These are phyloP conservation scores for Pomacea canaliculata DNA, from an alignment of 2,888 invertebrate species.

Conservation along the genomic window DNA sequence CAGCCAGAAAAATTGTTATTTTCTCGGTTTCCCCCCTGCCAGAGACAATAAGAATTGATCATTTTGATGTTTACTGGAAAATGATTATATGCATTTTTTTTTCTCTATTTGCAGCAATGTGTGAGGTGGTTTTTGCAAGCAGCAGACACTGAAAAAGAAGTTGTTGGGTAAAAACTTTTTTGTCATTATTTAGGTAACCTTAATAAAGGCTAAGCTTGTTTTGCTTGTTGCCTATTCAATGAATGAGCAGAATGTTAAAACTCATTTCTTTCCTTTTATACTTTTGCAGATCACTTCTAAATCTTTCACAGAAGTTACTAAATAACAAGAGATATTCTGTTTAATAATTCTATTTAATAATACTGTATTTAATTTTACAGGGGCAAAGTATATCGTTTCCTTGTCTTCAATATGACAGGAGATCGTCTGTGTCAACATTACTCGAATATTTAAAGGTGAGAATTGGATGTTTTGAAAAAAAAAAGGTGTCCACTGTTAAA, in stretches of 20 bases:
- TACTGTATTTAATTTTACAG: constrained; percentile 35
- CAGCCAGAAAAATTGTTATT: no score
- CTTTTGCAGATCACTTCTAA: neutral
- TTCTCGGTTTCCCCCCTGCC: no score
- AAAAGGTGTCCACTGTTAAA: no score
- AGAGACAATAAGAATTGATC: no score
- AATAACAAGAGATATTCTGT: neutral
- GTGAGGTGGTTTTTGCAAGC: constrained; percentile 81
- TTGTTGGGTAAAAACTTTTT: constrained; percentile 38
- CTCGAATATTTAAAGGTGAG: constrained; percentile 74
- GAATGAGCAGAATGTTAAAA: no score
- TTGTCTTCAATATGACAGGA: constrained; percentile 86
- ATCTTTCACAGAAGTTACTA: neutral
- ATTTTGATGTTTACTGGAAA: no score
- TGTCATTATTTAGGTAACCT: neutral
- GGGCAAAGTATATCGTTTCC: constrained; percentile 68
- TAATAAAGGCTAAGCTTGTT: neutral
- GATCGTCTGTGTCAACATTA: constrained; percentile 77
- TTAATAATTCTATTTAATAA: neutral
- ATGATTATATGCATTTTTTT: neutral
- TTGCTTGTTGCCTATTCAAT: neutral
- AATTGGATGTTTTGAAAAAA: neutral
- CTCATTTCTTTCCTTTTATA: no score
- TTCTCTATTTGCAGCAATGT: constrained; percentile 73
- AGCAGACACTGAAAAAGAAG: constrained; percentile 39